Evolutionary conservation across 2,888 invertebrate genomes (phyloP).

Genomic region (Drosophila pegasa): DNA sequence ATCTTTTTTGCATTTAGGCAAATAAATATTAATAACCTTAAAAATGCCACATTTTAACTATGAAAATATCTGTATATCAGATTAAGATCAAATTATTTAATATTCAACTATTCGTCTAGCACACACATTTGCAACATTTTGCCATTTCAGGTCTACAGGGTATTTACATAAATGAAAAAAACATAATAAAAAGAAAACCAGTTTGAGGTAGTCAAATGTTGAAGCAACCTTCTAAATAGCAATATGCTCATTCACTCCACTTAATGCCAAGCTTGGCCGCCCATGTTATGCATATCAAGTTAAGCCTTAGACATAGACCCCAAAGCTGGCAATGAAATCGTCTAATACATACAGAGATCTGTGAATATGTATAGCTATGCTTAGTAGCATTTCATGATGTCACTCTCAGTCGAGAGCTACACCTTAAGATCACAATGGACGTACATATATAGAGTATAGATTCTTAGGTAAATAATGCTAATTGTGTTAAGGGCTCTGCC

Average conservation of each 20-base stretch:
- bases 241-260: conserved; percentile 65
- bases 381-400: conserved; percentile 61
- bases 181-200: conserved; percentile 35
- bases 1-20: too few relatives aligned
- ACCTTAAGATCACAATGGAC: conserved; percentile 6
- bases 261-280: conserved; percentile 71
- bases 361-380: conserved; percentile 16
- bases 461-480: conserved; percentile 24
- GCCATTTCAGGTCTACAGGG: conserved; percentile 8
- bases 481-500: conserved; percentile 22
- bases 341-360: conserved; percentile 4
- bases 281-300: conserved; percentile 80
- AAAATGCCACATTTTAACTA: too few relatives aligned
- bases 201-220: conserved; percentile 42
- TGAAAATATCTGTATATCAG: too few relatives aligned
- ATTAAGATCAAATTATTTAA: too few relatives aligned
- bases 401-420: conserved; percentile 53
- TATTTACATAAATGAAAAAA: conserved; percentile 14
- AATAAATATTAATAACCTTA: too few relatives aligned
- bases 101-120: too few relatives aligned
- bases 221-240: conserved; percentile 67
- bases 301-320: conserved; percentile 53
- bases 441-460: conserved; percentile 12
- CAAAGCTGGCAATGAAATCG: conserved; percentile 66
- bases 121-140: background rate